Conservation (phyloP, 2,888 invertebrate species). For the Antitype chi region DNA sequence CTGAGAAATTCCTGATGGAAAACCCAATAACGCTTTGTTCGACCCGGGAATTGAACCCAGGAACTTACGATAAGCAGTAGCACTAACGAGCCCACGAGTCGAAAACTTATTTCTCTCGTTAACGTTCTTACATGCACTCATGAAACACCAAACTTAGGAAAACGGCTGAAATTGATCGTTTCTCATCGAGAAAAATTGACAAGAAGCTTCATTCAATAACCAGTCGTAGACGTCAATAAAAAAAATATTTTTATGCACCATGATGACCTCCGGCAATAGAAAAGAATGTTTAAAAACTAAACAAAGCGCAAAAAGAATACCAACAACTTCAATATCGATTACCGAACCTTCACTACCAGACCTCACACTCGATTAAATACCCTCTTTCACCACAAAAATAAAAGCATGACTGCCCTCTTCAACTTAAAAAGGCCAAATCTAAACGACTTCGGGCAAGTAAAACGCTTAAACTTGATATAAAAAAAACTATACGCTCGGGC, state of each 20-base stretch:
- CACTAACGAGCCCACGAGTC: no score
- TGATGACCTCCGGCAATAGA: background rate
- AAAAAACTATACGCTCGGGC: constrained; percentile 78
- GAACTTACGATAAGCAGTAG: no score
- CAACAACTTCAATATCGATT: constrained; percentile 31
- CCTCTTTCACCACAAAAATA: constrained; percentile 22
- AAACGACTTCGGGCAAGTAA: constrained; percentile 55
- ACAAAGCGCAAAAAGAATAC: background rate
- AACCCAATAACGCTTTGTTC: no score
- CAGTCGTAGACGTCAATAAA: background rate
- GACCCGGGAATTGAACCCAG: no score
- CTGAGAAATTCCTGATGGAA: no score
- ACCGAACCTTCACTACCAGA: constrained; percentile 34
- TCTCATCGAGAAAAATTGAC: background rate
- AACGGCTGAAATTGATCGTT: no score
- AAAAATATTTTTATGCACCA: background rate
- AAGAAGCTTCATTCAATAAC: background rate
- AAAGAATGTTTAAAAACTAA: background rate
- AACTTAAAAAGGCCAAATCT: constrained; percentile 51
- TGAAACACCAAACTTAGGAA: no score
- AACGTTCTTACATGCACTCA: no score
- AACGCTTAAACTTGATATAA: constrained; percentile 69
- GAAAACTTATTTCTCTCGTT: no score
- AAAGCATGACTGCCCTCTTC: constrained; percentile 32
- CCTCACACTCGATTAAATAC: constrained; percentile 47